Percentiles rank a stretch among this genome's conserved stretches.
Conservation (phyloP, 2,888 invertebrate genomes). For the Cremastinae sp. region DNA sequence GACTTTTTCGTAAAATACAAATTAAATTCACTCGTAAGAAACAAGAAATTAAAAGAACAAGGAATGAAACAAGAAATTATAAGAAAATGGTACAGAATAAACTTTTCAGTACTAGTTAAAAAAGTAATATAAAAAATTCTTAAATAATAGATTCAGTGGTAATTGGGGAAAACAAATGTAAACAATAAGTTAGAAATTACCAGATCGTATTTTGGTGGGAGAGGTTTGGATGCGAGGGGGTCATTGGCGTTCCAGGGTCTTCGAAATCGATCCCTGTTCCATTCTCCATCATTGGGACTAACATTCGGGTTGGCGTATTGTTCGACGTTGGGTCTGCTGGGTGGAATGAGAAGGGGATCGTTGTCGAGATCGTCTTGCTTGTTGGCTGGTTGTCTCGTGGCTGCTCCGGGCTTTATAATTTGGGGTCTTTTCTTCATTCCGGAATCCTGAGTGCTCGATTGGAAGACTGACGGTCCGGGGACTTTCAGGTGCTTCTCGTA, state of each 20-base stretch:
- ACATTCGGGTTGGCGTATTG: constrained; percentile 70
- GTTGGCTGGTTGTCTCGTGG: constrained; percentile 69
- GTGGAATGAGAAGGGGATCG: constrained; percentile 77
- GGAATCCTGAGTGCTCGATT: constrained; percentile 65
- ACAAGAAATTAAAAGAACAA: no score
- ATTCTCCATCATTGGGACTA: constrained; percentile 70
- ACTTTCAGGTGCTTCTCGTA: constrained; percentile 76
- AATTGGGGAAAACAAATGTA: no score
- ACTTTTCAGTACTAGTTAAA: no score
- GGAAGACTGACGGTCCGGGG: constrained; percentile 76
- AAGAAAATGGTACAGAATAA: no score
- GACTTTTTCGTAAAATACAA: constrained; percentile 23
- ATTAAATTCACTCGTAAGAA: no score
- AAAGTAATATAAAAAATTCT: no score
- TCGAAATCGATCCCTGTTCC: constrained; percentile 69
- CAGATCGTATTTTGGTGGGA: constrained; percentile 64
- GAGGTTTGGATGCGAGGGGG: constrained; percentile 65
- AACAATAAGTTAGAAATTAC: constrained; percentile 53
- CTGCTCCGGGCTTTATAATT: constrained; percentile 61
- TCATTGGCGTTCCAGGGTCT: constrained; percentile 77
- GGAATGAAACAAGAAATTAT: no score
- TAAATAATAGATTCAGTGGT: no score
- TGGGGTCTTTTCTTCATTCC: constrained; percentile 66
- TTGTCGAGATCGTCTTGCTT: constrained; percentile 74
- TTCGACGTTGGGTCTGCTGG: constrained; percentile 70